phyloP scores from a whole-genome alignment of 92 coral and sea anemone genomes.

The Porites lobata region DNA sequence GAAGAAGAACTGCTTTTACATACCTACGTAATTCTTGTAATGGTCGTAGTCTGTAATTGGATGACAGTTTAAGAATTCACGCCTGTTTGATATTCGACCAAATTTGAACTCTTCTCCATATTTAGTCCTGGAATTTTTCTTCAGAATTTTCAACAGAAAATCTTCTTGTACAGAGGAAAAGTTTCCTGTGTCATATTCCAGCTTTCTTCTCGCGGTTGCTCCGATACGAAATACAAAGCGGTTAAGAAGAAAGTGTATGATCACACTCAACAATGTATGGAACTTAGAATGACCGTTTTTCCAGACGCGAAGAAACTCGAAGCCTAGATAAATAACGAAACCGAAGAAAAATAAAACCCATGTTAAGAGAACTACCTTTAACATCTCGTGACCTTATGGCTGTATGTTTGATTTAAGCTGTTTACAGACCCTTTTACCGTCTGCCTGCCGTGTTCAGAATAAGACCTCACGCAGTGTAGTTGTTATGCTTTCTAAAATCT shows the following conservation, averaged over 20 bases:
- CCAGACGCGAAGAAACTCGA: conserved; percentile 12
- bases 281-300: conserved; percentile 14
- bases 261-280: conserved; percentile 13
- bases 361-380: background rate
- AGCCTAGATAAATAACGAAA: background rate
- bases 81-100: background rate
- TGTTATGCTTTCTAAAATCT: too few relatives aligned
- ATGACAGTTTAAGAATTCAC: conserved; percentile 9
- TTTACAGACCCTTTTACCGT: too few relatives aligned
- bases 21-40: conserved; percentile 26
- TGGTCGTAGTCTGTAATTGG: conserved; percentile 32
- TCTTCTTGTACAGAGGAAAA: conserved; percentile 24
- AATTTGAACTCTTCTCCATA: conserved; percentile 41
- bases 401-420: background rate
- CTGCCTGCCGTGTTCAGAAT: too few relatives aligned
- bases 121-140: conserved; percentile 29
- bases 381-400: background rate
- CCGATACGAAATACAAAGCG: conserved; percentile 33
- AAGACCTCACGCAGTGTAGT: too few relatives aligned
- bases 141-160: conserved; percentile 33
- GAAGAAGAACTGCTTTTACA: background rate
- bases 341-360: background rate
- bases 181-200: conserved; percentile 36
- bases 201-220: conserved; percentile 12
- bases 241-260: conserved; percentile 32